These are phyloP conservation scores for Enteromius radiatus DNA, from an alignment of 2,797 vertebrate species.

Conservation along the genomic window DNA sequence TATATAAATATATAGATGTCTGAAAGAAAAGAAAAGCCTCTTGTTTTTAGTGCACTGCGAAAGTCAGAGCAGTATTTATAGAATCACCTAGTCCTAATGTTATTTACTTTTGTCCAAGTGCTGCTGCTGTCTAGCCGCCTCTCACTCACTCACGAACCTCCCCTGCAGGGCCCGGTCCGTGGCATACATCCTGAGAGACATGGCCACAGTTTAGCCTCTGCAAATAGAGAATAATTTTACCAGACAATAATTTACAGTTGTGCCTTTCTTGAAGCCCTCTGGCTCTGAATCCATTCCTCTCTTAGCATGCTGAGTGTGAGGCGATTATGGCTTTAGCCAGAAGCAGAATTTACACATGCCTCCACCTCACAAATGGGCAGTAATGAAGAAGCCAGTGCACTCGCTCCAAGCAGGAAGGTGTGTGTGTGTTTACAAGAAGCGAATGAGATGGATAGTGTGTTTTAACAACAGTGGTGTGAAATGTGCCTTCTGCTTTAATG, in stretches of 20 bases:
- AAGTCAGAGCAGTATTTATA: conserved; percentile 29
- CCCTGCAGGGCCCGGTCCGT: conserved; percentile 49
- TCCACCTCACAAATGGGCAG: conserved; percentile 25
- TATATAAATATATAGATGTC: background rate
- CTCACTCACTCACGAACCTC: conserved; percentile 15
- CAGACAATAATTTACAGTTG: conserved; percentile 63
- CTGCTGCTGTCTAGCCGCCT: conserved; percentile 34
- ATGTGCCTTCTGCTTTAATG: conserved; percentile 24
- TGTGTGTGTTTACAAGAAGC: conserved; percentile 3
- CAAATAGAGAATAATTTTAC: conserved; percentile 65
- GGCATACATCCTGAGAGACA: conserved; percentile 60
- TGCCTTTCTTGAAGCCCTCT: conserved; percentile 55
- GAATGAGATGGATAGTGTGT: background rate
- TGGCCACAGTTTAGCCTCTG: conserved; percentile 63
- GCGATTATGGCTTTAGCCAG: conserved; percentile 48
- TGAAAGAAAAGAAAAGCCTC: background rate
- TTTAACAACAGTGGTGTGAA: conserved; percentile 13
- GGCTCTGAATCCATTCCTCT: conserved; percentile 55
- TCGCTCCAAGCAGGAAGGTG: conserved; percentile 14
- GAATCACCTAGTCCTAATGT: conserved; percentile 39
- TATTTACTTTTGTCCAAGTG: conserved; percentile 63
- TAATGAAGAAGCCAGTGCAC: conserved; percentile 28
- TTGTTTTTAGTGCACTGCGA: background rate
- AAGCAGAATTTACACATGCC: conserved; percentile 53
- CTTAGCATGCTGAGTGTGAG: conserved; percentile 40